These are phyloP conservation scores for Hipparchia semele DNA, from an alignment of 2,888 invertebrate genomes.

Conservation along the genomic window DNA sequence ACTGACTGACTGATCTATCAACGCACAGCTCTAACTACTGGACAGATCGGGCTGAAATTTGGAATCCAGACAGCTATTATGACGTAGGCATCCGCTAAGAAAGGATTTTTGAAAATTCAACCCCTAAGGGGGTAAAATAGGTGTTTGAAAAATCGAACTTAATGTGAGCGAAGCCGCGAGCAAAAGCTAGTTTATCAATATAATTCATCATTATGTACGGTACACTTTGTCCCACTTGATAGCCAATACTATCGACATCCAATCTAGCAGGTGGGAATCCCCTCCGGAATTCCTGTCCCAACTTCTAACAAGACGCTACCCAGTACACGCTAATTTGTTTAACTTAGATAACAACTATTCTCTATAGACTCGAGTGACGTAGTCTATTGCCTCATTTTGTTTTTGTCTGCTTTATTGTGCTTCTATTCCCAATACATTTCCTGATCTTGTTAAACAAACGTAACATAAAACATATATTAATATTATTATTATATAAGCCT, in stretches of 20 bases:
- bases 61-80: too few species aligned
- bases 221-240: neutral
- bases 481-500: too few species aligned
- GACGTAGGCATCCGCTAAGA: too few species aligned
- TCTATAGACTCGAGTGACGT: conserved; percentile 20
- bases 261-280: conserved; percentile 35
- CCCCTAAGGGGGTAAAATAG: too few species aligned
- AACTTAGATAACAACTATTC: conserved; percentile 34
- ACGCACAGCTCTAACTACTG: too few species aligned
- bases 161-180: too few species aligned
- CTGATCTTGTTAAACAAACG: neutral
- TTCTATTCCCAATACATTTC: neutral
- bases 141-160: too few species aligned
- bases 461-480: neutral
- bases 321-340: conserved; percentile 31
- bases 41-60: too few species aligned
- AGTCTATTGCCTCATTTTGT: conserved; percentile 7
- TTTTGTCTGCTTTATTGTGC: conserved; percentile 13
- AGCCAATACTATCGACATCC: conserved; percentile 32
- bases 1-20: too few species aligned
- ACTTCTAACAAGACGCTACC: conserved; percentile 33
- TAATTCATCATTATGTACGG: neutral
- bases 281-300: conserved; percentile 33
- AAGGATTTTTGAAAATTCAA: too few species aligned
- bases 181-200: too few species aligned